Conservation (phyloP, 2,888 invertebrate species). For the Microdon myrmicae region DNA sequence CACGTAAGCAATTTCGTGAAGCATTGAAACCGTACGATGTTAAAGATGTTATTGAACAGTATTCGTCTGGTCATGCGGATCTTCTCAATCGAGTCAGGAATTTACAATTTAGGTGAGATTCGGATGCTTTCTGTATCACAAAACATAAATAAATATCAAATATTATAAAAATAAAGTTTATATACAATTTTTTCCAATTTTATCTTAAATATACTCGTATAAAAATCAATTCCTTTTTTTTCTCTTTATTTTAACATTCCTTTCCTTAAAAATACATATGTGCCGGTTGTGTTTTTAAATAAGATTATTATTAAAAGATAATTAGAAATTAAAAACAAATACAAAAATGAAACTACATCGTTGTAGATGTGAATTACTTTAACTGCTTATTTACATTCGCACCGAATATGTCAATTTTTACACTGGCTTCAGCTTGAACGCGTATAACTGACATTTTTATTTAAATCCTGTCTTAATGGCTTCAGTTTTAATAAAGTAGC, state of each 20-base stretch:
- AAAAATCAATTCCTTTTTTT: constrained; percentile 16
- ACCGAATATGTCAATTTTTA: too few species aligned
- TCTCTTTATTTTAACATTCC: constrained; percentile 35
- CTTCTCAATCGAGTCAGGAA: constrained; percentile 88
- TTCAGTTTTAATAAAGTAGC: too few species aligned
- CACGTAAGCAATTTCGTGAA: constrained; percentile 90
- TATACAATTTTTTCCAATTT: constrained; percentile 8
- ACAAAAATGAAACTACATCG: too few species aligned
- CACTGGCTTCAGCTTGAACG: too few species aligned
- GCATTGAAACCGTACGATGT: constrained; percentile 93
- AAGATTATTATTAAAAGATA: too few species aligned
- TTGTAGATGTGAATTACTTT: too few species aligned
- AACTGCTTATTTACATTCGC: too few species aligned
- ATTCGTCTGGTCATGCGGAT: constrained; percentile 88
- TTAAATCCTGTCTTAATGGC: too few species aligned
- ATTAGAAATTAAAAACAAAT: too few species aligned
- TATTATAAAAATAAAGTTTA: constrained; percentile 11
- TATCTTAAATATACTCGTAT: constrained; percentile 18
- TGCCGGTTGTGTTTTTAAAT: too few species aligned
- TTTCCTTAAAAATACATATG: too few species aligned
- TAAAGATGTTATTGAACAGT: constrained; percentile 94
- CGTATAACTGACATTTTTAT: too few species aligned
- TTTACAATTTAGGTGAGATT: constrained; percentile 81
- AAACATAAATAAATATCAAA: constrained; percentile 7
- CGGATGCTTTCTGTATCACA: constrained; percentile 43